Percentiles rank a stretch among this genome's conserved stretches.
These are phyloP conservation scores for Globia sparganii DNA, from an alignment of 2,888 invertebrate genomes.

Conservation along the genomic window DNA sequence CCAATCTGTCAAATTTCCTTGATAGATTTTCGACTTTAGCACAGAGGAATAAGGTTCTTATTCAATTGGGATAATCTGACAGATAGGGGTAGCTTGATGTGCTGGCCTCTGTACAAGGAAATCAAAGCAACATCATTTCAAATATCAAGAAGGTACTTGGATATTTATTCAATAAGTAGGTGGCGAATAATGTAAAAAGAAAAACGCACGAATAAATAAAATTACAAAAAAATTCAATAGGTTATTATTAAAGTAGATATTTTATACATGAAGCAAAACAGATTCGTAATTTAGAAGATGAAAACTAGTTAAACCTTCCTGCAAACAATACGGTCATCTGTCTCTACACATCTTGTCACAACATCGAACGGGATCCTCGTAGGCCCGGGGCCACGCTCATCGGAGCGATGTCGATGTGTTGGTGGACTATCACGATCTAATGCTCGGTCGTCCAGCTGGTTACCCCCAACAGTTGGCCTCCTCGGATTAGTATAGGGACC, in stretches of 20 bases:
- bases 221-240: neutral
- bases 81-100: too few relatives aligned
- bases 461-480: slow-evolving; percentile 62
- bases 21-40: too few relatives aligned
- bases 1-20: too few relatives aligned
- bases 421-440: neutral
- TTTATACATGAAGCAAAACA: slow-evolving; percentile 6
- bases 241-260: neutral
- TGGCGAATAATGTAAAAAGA: neutral
- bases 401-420: too few relatives aligned
- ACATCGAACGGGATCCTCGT: slow-evolving; percentile 3
- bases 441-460: neutral
- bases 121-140: neutral
- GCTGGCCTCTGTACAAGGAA: too few relatives aligned
- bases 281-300: neutral
- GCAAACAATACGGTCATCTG: slow-evolving; percentile 49
- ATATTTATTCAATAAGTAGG: slow-evolving; percentile 21
- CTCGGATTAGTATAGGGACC: slow-evolving; percentile 72
- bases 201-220: neutral
- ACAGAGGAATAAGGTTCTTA: too few relatives aligned
- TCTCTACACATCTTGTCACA: slow-evolving; percentile 48
- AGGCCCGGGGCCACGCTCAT: neutral
- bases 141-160: neutral
- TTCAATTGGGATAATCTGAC: too few relatives aligned
- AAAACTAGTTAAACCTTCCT: neutral